Conservation (phyloP, 2,113 vertebrate genomes). For the Tupaia tana region DNA sequence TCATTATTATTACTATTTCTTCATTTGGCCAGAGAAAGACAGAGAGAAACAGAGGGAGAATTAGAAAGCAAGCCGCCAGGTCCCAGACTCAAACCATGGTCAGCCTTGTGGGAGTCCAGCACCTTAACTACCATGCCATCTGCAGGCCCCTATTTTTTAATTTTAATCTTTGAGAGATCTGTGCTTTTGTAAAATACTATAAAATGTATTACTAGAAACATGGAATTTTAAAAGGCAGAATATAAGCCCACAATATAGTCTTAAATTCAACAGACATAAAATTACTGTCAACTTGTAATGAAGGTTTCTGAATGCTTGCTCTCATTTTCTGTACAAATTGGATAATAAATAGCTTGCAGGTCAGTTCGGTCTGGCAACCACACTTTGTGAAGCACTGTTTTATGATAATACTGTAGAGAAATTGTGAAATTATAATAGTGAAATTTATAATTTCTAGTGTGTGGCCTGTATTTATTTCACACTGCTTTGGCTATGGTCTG, state of each 20-base stretch:
- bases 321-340: background rate
- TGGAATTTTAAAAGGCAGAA: slow-evolving; percentile 4
- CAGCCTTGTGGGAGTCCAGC: too few relatives aligned
- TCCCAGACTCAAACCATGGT: too few relatives aligned
- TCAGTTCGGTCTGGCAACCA: background rate
- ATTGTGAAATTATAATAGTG: background rate
- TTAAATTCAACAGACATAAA: background rate
- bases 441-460: slow-evolving; percentile 3
- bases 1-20: too few relatives aligned
- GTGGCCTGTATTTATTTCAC: background rate
- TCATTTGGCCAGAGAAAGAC: too few relatives aligned
- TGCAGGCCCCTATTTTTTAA: background rate
- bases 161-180: slow-evolving; percentile 9
- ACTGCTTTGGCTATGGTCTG: background rate
- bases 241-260: background rate
- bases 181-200: slow-evolving; percentile 33
- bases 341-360: background rate
- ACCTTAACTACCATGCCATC: too few relatives aligned
- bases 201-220: slow-evolving; percentile 31
- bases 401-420: background rate
- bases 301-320: background rate
- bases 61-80: too few relatives aligned
- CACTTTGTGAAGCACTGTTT: background rate
- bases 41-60: too few relatives aligned
- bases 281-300: background rate